These are phyloP conservation scores for Phlogophora meticulosa DNA, from an alignment of 2,888 invertebrate species.

Conservation along the genomic window DNA sequence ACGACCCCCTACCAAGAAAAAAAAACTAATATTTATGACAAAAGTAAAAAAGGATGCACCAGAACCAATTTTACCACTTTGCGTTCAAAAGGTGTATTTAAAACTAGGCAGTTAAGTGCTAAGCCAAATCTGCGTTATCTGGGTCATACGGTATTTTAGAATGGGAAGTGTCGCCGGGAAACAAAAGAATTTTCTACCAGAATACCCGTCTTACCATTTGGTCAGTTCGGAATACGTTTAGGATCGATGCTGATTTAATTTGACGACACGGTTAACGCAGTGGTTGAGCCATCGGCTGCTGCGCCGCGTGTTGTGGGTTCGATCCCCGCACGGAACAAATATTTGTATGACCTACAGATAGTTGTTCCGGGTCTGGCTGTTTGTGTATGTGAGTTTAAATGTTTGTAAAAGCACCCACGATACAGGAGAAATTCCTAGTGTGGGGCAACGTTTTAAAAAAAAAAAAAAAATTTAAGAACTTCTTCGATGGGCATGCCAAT, in stretches of 20 bases:
- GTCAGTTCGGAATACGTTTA: neutral
- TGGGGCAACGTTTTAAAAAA: too few relatives aligned
- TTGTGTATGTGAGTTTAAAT: too few relatives aligned
- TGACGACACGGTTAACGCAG: too few relatives aligned
- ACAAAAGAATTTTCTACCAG: constrained; percentile 34
- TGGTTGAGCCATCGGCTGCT: too few relatives aligned
- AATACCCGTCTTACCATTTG: constrained; percentile 20
- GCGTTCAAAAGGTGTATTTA: constrained; percentile 1
- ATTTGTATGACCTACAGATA: too few relatives aligned
- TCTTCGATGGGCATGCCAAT: neutral
- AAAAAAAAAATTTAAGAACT: too few relatives aligned
- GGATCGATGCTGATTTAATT: neutral
- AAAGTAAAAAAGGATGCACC: neutral
- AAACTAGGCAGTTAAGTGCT: constrained; percentile 28
- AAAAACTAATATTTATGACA: neutral
- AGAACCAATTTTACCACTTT: neutral
- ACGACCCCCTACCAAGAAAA: too few relatives aligned
- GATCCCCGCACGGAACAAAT: too few relatives aligned
- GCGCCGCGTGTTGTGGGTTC: too few relatives aligned
- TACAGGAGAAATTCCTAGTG: too few relatives aligned
- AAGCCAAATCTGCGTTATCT: constrained; percentile 30
- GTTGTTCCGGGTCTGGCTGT: too few relatives aligned
- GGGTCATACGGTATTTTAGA: constrained; percentile 53
- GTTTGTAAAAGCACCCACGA: too few relatives aligned
- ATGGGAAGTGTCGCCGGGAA: constrained; percentile 43